Conservation (phyloP, 1,140 invertebrate genomes). For the Drosophila tropicalis region DNA sequence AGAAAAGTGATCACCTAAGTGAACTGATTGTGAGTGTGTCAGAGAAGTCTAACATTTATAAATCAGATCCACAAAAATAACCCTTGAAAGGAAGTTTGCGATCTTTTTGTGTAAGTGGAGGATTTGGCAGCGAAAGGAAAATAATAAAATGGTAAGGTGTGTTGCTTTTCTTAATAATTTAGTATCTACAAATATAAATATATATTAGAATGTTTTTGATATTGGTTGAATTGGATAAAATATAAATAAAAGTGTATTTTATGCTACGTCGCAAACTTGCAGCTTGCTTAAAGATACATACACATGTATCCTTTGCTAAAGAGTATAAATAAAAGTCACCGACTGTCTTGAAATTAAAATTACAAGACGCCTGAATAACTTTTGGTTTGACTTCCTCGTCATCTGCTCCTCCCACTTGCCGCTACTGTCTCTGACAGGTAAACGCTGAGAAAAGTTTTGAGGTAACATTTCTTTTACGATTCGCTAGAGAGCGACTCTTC, state of each 20-base stretch:
- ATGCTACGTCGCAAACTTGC: neutral
- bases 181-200: neutral
- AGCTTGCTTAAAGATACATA: neutral
- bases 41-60: too few relatives aligned
- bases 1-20: too few relatives aligned
- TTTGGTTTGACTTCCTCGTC: neutral
- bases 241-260: too few relatives aligned
- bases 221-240: too few relatives aligned
- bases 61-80: too few relatives aligned
- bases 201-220: too few relatives aligned
- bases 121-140: too few relatives aligned
- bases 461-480: conserved; percentile 80
- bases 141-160: too few relatives aligned
- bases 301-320: conserved; percentile 42
- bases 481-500: conserved; percentile 50
- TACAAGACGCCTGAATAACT: conserved; percentile 73
- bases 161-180: neutral
- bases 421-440: conserved; percentile 33
- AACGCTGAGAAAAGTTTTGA: conserved; percentile 69
- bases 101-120: too few relatives aligned
- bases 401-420: neutral
- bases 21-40: too few relatives aligned
- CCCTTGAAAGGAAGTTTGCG: too few relatives aligned
- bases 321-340: conserved; percentile 66
- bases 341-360: conserved; percentile 78